Conservation (phyloP, 2,797 vertebrate species). For the Anniella stebbinsi region DNA sequence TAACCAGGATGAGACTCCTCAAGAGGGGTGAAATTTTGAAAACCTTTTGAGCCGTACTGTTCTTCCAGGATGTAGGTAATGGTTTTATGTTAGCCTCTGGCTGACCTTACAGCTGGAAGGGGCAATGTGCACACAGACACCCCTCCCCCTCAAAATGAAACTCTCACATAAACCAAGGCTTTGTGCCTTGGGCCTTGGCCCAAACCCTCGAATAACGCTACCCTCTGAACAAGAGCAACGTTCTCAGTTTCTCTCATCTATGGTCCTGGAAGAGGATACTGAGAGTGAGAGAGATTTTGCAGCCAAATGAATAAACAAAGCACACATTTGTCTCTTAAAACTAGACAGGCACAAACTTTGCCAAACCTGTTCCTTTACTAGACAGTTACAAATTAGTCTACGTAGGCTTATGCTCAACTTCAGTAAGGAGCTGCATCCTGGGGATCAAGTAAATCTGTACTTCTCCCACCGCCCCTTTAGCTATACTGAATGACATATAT, state of each 20-base stretch:
- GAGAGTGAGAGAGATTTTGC: slow-evolving; percentile 10
- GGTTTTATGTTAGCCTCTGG: not conserved
- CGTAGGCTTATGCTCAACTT: not conserved
- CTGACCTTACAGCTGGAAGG: not conserved
- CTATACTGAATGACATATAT: not conserved
- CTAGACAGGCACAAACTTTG: not conserved
- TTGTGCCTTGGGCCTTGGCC: not conserved
- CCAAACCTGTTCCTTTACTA: not conserved
- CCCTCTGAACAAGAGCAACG: not conserved
- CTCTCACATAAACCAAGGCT: not conserved
- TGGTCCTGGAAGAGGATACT: not conserved
- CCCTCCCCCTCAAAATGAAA: not conserved
- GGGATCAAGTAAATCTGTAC: not conserved
- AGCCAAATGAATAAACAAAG: not conserved
- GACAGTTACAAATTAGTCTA: not conserved
- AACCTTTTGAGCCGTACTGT: not conserved
- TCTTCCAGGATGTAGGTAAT: no score
- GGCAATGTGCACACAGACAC: not conserved
- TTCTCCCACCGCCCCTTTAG: not conserved
- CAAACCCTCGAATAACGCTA: not conserved
- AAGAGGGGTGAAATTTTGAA: not conserved
- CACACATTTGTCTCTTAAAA: not conserved
- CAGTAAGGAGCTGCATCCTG: not conserved
- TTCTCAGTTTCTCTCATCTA: not conserved
- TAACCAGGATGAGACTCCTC: not conserved